Evolutionary conservation across 37 sponge, comb jelly and placozoan species (phyloP).

Genomic region (Cliona cf. orientalis): DNA sequence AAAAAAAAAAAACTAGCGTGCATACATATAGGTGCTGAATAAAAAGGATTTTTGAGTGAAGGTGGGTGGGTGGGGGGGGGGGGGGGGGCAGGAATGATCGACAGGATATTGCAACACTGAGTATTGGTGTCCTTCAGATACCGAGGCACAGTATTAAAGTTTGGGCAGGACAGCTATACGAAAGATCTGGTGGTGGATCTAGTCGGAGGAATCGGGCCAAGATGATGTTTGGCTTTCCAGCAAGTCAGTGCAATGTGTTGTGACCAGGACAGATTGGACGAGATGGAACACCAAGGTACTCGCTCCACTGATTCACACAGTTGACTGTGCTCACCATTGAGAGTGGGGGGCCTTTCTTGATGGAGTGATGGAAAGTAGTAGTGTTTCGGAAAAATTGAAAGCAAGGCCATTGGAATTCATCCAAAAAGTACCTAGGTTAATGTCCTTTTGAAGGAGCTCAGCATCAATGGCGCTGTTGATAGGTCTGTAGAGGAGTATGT

Average conservation of each 20-base stretch:
- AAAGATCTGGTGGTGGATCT: background rate
- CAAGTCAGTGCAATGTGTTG: background rate
- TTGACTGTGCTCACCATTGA: background rate
- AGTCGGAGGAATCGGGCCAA: background rate
- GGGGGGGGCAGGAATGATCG: background rate
- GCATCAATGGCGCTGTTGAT: background rate
- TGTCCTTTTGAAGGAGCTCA: slow-evolving; percentile 9
- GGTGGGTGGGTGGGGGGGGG: background rate
- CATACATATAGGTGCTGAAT: background rate
- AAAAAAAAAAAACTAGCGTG: background rate
- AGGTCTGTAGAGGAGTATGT: slow-evolving; percentile 25
- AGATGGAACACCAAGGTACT: slow-evolving; percentile 32
- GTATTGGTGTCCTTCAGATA: background rate
- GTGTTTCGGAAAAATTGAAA: background rate
- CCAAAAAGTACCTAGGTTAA: slow-evolving; percentile 1
- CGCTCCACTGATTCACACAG: background rate
- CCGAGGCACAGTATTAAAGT: slow-evolving; percentile 16
- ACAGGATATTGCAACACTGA: background rate
- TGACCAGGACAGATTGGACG: background rate
- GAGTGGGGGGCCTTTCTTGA: background rate
- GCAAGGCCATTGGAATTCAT: background rate
- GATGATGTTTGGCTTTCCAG: background rate
- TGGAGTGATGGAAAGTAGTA: slow-evolving; percentile 3
- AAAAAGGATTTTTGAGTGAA: background rate
- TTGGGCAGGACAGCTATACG: background rate